A percentile compares a stretch with the other conserved stretches of the same genome.
Evolutionary conservation across 1,140 invertebrate genomes (phyloP).

Genomic region (Magallana gigas): DNA sequence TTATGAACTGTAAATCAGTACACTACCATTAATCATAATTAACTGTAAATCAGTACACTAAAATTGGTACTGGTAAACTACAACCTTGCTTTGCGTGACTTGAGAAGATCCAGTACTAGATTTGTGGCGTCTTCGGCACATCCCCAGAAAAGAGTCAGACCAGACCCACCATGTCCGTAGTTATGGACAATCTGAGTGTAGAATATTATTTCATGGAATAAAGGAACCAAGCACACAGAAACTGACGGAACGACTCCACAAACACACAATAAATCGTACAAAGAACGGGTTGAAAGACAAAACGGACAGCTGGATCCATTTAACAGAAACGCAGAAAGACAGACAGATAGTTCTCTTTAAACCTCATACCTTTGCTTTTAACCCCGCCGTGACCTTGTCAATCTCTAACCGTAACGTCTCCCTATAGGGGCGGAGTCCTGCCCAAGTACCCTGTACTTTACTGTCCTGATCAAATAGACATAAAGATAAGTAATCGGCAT

Average conservation of each 20-base stretch:
- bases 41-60: no score
- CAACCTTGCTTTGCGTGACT: no score
- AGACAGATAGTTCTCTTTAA: not conserved
- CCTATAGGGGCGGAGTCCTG: conserved; percentile 89
- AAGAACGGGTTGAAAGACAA: no score
- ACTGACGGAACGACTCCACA: no score
- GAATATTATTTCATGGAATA: not conserved
- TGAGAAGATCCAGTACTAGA: not conserved
- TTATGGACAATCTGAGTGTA: conserved; percentile 88
- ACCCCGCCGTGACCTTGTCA: conserved; percentile 68
- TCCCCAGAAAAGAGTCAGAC: conserved; percentile 91
- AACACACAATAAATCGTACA: no score
- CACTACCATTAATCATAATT: no score
- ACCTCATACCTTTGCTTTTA: not conserved
- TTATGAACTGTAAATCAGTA: no score
- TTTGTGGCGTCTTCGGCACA: conserved; percentile 81
- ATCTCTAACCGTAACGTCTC: conserved; percentile 86
- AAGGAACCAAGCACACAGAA: no score
- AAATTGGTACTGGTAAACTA: no score
- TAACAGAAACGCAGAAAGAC: not conserved
- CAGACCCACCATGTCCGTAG: conserved; percentile 94
- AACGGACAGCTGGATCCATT: no score
- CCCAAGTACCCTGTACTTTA: conserved; percentile 73
- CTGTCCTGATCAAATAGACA: not conserved
- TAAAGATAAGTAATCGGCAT: no score